phyloP scores from a whole-genome alignment of 2,113 vertebrate genomes.

The Sarotherodon lohbergeri region DNA sequence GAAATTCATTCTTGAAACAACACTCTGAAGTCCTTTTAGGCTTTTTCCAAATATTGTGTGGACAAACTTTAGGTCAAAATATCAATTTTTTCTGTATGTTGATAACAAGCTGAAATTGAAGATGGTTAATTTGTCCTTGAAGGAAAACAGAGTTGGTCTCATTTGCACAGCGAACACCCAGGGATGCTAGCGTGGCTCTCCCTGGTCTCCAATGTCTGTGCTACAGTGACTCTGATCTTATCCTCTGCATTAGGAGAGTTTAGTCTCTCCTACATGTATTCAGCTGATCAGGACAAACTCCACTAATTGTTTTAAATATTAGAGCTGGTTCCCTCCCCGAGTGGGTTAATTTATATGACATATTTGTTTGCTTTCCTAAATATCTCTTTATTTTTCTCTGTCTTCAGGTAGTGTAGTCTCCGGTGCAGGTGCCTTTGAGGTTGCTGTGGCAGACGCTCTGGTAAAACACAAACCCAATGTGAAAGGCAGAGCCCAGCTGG shows the following conservation, averaged over 20 bases:
- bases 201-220: slow-evolving; percentile 46
- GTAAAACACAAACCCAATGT: slow-evolving; percentile 86
- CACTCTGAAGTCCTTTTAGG: neutral
- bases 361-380: neutral
- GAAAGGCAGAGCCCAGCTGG: slow-evolving; percentile 91
- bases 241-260: slow-evolving; percentile 60
- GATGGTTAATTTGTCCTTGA: neutral
- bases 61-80: neutral
- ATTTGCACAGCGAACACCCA: slow-evolving; percentile 59
- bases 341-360: neutral
- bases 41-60: neutral
- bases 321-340: neutral
- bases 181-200: slow-evolving; percentile 33
- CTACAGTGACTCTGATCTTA: slow-evolving; percentile 54
- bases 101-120: neutral
- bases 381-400: neutral
- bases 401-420: slow-evolving; percentile 84
- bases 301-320: neutral
- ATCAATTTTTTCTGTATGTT: neutral
- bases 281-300: slow-evolving; percentile 58
- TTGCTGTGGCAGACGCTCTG: slow-evolving; percentile 86
- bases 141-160: neutral
- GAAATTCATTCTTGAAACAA: rapidly evolving
- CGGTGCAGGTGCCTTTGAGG: slow-evolving; percentile 87
- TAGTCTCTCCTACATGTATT: slow-evolving; percentile 62